Evolutionary conservation across 2,113 vertebrate genomes (phyloP), one percentile per base, ranked within the genome.

Genomic region (Oreochromis aureus): DNA sequence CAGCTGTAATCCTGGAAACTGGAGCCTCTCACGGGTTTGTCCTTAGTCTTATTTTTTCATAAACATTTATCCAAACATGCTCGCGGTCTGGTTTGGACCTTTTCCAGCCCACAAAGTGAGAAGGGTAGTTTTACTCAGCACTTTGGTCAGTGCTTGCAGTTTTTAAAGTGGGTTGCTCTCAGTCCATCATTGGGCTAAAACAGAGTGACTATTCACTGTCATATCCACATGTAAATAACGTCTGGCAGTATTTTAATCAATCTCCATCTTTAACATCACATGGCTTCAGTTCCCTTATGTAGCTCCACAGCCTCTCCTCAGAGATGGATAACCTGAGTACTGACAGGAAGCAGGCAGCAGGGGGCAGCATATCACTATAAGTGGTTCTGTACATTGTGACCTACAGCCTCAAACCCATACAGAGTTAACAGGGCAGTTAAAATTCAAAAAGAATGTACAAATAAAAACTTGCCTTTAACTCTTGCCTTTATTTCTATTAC

Each of bases 41-140:
- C 53, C 53, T 54, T 22, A 54, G 24, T 24, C 24, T 24, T 24
- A 24, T 24, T 55, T 11, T 55, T 22, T 55, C 5, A 11, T 55
- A 6, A 22, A 0, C 19, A 55, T 55, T 55, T 55, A 55, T 55
- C 53, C 53, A 55, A 55, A 22, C 53, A 55, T 55, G 3, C n/a
- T 55, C n/a, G 53, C 0, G 0, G 19, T 54, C 0, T 55, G 10
- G 2, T 55, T 55, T 55, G 53, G 53, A 1, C 10, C 0, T 55
- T 55, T 55, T 0, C 53, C n/a, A 55, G 10, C 53, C 53, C 53
- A 22, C n/a, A 22, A 55, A 5, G 0, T 4, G 3, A 55, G n/a
- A 55, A 11, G 53, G 53, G 0, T 5, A 6, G 41, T 44, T 44
- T 44, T 12, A 44, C 41, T 44, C 11, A 44, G 41, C 11, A 44